Conservation (phyloP, 2,797 vertebrate genomes). For the Parauchenoglanis punctatus region DNA sequence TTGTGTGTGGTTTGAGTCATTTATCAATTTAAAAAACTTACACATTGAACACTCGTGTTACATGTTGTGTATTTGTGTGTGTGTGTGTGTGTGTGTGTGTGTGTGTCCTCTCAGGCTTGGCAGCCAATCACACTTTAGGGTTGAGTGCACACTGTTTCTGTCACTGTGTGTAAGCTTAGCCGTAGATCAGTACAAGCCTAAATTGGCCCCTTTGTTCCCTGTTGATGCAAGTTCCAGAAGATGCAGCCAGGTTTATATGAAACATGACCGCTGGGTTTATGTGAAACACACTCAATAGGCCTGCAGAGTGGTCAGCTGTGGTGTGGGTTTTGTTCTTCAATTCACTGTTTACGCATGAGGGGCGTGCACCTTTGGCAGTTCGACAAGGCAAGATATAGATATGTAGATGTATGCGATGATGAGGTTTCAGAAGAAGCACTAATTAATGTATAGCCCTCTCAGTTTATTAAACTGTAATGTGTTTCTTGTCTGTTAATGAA, state of each 20-base stretch:
- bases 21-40: background rate
- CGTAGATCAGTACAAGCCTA: conserved; percentile 47
- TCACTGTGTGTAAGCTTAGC: conserved; percentile 58
- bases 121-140: conserved; percentile 51
- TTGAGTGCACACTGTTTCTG: conserved; percentile 60
- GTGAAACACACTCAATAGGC: conserved; percentile 1
- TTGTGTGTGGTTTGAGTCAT: background rate
- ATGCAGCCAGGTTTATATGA: conserved; percentile 29
- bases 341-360: background rate
- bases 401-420: background rate
- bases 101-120: background rate
- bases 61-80: background rate
- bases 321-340: background rate
- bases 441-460: background rate
- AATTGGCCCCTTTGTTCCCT: conserved; percentile 50
- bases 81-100: background rate
- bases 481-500: background rate
- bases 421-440: background rate
- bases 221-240: conserved; percentile 45
- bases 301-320: background rate
- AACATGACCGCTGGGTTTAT: background rate
- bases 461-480: too few species aligned
- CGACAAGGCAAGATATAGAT: background rate
- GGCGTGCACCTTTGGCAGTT: background rate
- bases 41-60: background rate